Percentiles rank a stretch among this genome's conserved stretches.
phyloP scores from a whole-genome alignment of 2,888 invertebrate genomes.

The Lepidochrysops patricia region DNA sequence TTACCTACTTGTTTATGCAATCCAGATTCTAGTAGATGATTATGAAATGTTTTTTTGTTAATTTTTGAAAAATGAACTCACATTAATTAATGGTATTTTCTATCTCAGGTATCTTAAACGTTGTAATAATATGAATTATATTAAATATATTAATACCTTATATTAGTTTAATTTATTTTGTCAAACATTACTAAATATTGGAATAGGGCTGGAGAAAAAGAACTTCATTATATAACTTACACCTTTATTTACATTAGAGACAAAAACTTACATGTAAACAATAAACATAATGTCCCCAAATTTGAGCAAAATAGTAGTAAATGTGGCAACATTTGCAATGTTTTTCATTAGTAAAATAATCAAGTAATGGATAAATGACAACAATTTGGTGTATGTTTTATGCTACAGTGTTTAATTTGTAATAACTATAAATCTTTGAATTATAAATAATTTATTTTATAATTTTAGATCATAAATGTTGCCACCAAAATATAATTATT shows the following conservation, averaged over 20 bases:
- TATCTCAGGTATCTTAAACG: too few species aligned
- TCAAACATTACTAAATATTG: not conserved
- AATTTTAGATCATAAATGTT: constrained; percentile 16
- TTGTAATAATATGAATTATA: not conserved
- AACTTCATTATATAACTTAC: constrained; percentile 44
- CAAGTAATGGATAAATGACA: not conserved
- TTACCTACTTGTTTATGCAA: too few species aligned
- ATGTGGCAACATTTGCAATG: constrained; percentile 25
- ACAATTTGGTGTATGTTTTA: constrained; percentile 9
- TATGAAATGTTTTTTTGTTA: too few species aligned
- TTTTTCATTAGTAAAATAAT: not conserved
- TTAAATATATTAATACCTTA: too few species aligned
- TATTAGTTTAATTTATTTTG: too few species aligned
- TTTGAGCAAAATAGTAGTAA: constrained; percentile 40
- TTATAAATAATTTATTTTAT: not conserved
- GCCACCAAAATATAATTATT: constrained; percentile 14
- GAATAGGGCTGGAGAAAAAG: constrained; percentile 29
- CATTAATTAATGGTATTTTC: too few species aligned
- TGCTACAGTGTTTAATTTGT: too few species aligned
- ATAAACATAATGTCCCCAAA: constrained; percentile 37
- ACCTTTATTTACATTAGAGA: constrained; percentile 48
- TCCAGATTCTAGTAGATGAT: too few species aligned
- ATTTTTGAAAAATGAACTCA: too few species aligned
- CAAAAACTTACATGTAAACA: constrained; percentile 40
- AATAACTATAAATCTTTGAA: not conserved